Conservation (phyloP, 2,113 vertebrate species). For the Melanotaenia duboulayi region DNA sequence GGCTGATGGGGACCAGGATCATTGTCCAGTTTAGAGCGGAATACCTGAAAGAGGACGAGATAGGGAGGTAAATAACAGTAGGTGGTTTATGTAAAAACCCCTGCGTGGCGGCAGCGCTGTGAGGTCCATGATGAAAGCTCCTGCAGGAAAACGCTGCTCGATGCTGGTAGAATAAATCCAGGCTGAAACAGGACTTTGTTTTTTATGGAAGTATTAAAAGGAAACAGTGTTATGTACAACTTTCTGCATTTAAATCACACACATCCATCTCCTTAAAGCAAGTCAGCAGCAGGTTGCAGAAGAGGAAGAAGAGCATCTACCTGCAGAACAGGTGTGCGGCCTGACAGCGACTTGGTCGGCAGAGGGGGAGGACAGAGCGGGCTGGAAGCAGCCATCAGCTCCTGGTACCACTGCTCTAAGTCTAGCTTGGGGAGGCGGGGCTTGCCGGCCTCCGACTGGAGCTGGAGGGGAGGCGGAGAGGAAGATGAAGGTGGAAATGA, state of each 20-base stretch:
- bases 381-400: conserved; percentile 82
- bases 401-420: conserved; percentile 87
- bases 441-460: conserved; percentile 70
- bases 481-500: not conserved
- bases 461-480: conserved; percentile 68
- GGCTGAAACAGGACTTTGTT: not conserved
- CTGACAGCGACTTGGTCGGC: conserved; percentile 70
- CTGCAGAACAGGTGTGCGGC: conserved; percentile 76
- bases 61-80: not conserved
- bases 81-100: not conserved
- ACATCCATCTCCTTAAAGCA: not conserved
- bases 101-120: not conserved
- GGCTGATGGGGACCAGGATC: conserved; percentile 75
- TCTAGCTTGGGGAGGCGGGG: conserved; percentile 82
- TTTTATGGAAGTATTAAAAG: too few relatives aligned
- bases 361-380: conserved; percentile 81
- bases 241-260: not conserved
- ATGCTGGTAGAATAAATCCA: not conserved
- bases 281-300: not conserved
- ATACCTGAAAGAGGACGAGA: conserved; percentile 82
- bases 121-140: too few relatives aligned
- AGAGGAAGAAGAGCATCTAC: conserved; percentile 61
- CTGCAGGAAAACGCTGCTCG: too few relatives aligned
- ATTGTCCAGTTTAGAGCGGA: conserved; percentile 88
- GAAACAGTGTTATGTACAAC: too few relatives aligned